Percentiles rank a stretch among this genome's conserved stretches.
phyloP scores from a whole-genome alignment of 2,113 vertebrate genomes.

The Phaethon lepturus region DNA sequence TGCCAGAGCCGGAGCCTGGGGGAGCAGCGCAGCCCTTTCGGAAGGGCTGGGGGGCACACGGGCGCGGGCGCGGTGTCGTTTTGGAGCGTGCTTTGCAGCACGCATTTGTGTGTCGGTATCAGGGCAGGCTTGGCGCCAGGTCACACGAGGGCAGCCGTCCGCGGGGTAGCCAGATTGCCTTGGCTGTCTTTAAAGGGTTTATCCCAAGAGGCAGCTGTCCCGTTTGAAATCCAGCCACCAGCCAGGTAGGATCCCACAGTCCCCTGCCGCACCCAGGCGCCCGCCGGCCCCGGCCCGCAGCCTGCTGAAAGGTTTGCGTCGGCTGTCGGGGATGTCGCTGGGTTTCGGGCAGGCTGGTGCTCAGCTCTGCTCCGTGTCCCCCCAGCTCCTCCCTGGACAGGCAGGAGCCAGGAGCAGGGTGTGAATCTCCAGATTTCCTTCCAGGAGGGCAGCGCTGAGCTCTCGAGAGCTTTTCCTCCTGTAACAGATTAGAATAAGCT shows the following conservation, averaged over 20 bases:
- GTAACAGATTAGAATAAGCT: constrained; percentile 46
- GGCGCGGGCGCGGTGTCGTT: neutral
- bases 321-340: fast-evolving
- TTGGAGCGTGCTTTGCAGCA: neutral
- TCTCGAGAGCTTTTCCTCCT: neutral
- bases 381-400: neutral
- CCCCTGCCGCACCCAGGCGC: neutral
- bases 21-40: neutral
- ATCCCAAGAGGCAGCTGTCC: neutral
- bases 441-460: neutral
- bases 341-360: neutral
- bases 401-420: neutral
- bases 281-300: fast-evolving
- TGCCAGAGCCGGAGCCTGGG: neutral
- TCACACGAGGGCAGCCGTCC: neutral
- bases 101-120: fast-evolving
- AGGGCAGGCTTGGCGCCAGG: neutral
- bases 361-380: neutral
- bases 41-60: neutral
- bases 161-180: neutral
- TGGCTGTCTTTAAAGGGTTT: constrained; percentile 51
- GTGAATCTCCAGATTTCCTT: neutral
- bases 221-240: constrained; percentile 27
- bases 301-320: neutral
- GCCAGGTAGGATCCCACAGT: neutral